Base-by-base conservation (phyloP, 1,140 invertebrate species). In the Heterodera carotae region DNA sequence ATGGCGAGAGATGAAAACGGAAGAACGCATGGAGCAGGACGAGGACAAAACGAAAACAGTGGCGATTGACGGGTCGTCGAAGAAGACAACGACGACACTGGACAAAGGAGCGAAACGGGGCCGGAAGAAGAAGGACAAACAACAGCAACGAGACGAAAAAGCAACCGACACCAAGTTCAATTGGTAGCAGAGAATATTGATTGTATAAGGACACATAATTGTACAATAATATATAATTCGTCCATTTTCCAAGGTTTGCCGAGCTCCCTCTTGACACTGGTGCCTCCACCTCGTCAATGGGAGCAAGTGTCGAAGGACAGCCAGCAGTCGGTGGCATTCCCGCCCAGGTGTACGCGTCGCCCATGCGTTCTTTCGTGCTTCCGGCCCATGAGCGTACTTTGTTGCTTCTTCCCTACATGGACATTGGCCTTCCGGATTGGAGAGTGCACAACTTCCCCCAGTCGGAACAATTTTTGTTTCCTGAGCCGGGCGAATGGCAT, bases 381-480 rank as follows among this genome's bases (percentile, higher is more conserved):
- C 69, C 79, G 36, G 69, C 71, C 31, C 33, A 62, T 27, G 29
- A 82, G 39, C 67, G 80, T n/a, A 31, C 66, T n/a, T 33, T 79
- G 22, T 48, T 79, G 33, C 53, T 83, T 8, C 67, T 79, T 56
- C 78, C 78, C 33, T 79, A 79, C 56, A 29, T 79, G 66, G 78
- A 79, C 36, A 79, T 74, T 43, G 78, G 79, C 29, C 29, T 66
- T 53, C 78, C 78, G 29, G 78, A 80, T 39, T 79, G 73, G 39
- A 36, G 78, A 27, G 69, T 76, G 73, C 62, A 79, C 79, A 34
- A 67, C 10, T 79, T 80, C n/a, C 78, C 78, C n/a, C 76, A 79
- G 29, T 53, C 34, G 27, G 78, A 79, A 8, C 78, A 39, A 27
- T 79, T 62, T 43, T 27, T 79, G 31, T 74, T 74, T 62, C 72